These are phyloP conservation scores for Litoditis marina DNA, from an alignment of 2,888 invertebrate genomes.

Conservation along the genomic window DNA sequence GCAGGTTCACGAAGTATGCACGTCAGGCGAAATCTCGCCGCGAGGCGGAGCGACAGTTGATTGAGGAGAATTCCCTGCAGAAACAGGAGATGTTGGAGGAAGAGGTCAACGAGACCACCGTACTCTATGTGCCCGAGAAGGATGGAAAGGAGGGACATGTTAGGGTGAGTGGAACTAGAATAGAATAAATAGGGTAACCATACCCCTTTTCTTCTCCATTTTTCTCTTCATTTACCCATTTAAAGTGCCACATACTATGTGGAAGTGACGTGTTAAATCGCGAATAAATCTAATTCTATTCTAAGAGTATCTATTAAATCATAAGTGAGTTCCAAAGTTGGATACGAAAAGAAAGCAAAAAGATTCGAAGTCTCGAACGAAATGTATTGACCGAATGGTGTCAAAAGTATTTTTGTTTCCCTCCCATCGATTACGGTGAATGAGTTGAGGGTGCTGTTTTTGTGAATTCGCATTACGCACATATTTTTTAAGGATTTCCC, in stretches of 20 bases:
- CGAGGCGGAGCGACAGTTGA: not conserved
- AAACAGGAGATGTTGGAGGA: too few relatives aligned
- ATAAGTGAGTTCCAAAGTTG: not conserved
- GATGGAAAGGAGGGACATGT: slow-evolving; percentile 43
- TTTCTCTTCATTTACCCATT: not conserved
- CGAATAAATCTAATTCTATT: too few relatives aligned
- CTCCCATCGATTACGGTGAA: too few relatives aligned
- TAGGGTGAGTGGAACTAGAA: slow-evolving; percentile 40
- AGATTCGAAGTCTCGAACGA: too few relatives aligned
- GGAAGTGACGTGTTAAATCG: too few relatives aligned
- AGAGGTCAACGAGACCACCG: slow-evolving; percentile 35
- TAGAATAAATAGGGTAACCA: not conserved
- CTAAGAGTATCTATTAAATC: not conserved
- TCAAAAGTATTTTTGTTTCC: too few relatives aligned
- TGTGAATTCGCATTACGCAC: too few relatives aligned
- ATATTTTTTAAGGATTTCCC: too few relatives aligned
- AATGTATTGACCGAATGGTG: too few relatives aligned
- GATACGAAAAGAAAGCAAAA: not conserved
- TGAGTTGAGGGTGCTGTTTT: too few relatives aligned
- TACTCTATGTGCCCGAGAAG: slow-evolving; percentile 46
- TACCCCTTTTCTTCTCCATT: too few relatives aligned
- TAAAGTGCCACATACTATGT: not conserved
- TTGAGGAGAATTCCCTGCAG: too few relatives aligned
- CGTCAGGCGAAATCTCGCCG: slow-evolving; percentile 7
- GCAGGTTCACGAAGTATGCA: slow-evolving; percentile 12